Base-by-base conservation (phyloP, 1,140 invertebrate genomes). In the Caenorhabditis remanei region DNA sequence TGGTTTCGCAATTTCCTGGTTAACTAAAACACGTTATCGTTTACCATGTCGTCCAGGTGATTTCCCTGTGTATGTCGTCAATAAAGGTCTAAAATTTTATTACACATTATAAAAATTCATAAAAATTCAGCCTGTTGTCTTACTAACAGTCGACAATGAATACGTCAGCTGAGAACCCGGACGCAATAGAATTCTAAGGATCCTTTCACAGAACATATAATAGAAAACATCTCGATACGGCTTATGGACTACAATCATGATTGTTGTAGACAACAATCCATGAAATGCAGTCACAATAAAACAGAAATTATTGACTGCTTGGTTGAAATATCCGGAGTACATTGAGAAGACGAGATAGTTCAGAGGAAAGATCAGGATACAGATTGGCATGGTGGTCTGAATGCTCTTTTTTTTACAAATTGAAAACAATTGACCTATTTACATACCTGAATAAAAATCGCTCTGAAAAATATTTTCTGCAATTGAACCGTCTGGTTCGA, bases 261-360 rank as follows among this genome's bases (percentile, higher is more conserved):
- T 46, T 0, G 24, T 16, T 4, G 65, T 71, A 5, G 65, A 71
- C 14, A 71, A 46, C 19, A 71, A 19, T 43, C 65, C 65, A 43
- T 71, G 65, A 43, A 71, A 46, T 46, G 65, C 65, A 43, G 65
- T 71, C 4, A 71, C 46, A n/a, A 71, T 71, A 8, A 71, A 71
- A n/a, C 65, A 43, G 2, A 71, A 4, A 46, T 71, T 71, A 14
- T 71, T 71, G 16, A n/a, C 21, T n/a, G 65, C 65, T 71, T 71
- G 65, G n/a, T 71, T 71, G 41, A 71, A 71, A n/a, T 71, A 71
- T 71, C 41, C 65, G 4, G 65, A 19, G 14, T 43, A 71, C 65
- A 71, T 71, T 71, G 65, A 71, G 19, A 71, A 43, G 0, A 41
- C 65, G 0, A 71, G 41, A 8, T 71, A 71, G 65, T 16, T 43